Evolutionary conservation across 2,888 invertebrate species (phyloP), one percentile per base, ranked within the genome.

Genomic region (Synanthedon myopaeformis): DNA sequence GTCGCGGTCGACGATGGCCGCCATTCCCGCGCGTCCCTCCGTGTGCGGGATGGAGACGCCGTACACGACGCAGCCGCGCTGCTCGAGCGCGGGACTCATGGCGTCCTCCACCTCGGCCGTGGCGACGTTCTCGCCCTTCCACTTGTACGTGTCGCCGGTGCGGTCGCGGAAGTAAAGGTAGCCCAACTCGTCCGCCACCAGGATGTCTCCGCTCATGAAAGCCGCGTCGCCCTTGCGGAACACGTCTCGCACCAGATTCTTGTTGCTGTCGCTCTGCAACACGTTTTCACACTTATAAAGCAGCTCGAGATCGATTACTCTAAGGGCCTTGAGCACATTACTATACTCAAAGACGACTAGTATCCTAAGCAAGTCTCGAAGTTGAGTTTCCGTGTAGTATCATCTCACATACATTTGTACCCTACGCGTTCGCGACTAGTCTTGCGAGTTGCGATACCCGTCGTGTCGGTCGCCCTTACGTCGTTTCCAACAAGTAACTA

Each of bases 91-190:
- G 54, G 93, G 93, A 57, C 93, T 94, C 60, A 98, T 90, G 10
- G 96, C 93, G 54, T 94, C 93, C 83, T 99, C 98, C 17, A 99
- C 96, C 86, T 99, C 99, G 0, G 94, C 92, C 1, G 98, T 98
- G 55, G 98, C 94, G 1, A 99, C 97, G 76, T 99, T 99, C 88
- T 99, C 98, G 12, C 99, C 98, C 72, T 96, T 93, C 97, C 97
- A 97, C 67, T 93, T 90, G 81, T 92, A 94, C 0, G 94, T 95
- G 78, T 95, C 94, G 2, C 94, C 94, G 52, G 93, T 94, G 72
- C 98, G 91, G 82, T 98, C 98, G 64, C 92, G 93, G 89, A 98
- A 98, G 85, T 91, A 98, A 70, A 95, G 92, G 82, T 96, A 97
- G 48, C 98, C 98, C n/a, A 93, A 89, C 62, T 97, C 94, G 77